Conservation (phyloP, 2,888 invertebrate genomes). For the Andrena dorsata region DNA sequence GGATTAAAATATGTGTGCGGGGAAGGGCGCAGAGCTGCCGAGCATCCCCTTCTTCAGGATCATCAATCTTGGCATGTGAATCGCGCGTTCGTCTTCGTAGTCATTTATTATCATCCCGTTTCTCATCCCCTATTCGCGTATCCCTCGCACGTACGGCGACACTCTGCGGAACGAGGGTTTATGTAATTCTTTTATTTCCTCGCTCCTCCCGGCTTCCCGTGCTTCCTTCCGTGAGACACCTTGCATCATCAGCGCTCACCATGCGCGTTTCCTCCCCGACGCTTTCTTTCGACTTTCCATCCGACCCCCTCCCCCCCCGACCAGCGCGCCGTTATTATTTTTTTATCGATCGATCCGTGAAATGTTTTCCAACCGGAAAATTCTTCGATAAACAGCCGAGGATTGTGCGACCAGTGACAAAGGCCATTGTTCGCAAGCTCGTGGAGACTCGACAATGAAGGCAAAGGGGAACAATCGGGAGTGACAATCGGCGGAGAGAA, state of each 20-base stretch:
- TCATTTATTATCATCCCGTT: slow-evolving; percentile 71
- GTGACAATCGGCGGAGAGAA: slow-evolving; percentile 51
- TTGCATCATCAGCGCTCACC: slow-evolving; percentile 18
- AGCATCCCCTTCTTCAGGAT: slow-evolving; percentile 50
- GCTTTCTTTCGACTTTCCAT: neutral
- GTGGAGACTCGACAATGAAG: slow-evolving; percentile 45
- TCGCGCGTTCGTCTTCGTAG: slow-evolving; percentile 66
- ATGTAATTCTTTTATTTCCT: neutral
- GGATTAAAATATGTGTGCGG: slow-evolving; percentile 55
- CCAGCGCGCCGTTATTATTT: neutral
- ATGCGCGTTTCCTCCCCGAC: neutral
- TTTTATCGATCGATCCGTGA: slow-evolving; percentile 22
- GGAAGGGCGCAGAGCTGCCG: slow-evolving; percentile 31
- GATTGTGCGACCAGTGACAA: slow-evolving; percentile 57
- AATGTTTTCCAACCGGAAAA: slow-evolving; percentile 61
- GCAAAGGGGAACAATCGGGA: slow-evolving; percentile 52
- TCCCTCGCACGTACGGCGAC: slow-evolving; percentile 13
- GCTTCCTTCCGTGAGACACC: slow-evolving; percentile 55
- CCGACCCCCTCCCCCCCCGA: neutral
- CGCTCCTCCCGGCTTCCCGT: neutral
- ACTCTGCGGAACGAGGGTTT: neutral
- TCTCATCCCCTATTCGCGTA: slow-evolving; percentile 47
- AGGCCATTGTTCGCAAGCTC: slow-evolving; percentile 60
- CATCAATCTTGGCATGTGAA: slow-evolving; percentile 72
- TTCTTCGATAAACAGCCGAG: slow-evolving; percentile 37